Conservation (phyloP, 2,113 vertebrate genomes). For the Parus major region DNA sequence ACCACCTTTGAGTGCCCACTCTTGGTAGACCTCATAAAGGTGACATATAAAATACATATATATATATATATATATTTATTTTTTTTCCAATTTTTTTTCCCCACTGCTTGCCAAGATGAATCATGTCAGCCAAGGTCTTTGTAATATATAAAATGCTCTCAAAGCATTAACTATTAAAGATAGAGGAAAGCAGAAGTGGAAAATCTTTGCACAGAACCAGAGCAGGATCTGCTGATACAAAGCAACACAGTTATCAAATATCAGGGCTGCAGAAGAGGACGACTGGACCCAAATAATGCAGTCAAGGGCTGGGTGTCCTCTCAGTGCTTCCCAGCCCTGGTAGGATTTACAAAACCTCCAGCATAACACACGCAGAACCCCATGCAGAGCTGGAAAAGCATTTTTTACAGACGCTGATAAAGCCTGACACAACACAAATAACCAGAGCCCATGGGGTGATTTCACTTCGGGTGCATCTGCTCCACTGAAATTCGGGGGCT, state of each 20-base stretch:
- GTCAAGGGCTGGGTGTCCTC: background rate
- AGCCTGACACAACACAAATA: background rate
- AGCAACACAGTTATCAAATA: fast-evolving
- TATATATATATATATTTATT: background rate
- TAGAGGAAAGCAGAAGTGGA: background rate
- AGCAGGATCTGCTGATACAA: background rate
- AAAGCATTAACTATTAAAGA: background rate
- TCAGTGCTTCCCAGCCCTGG: background rate
- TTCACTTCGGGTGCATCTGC: background rate
- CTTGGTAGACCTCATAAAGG: background rate
- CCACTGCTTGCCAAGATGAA: background rate
- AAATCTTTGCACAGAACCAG: background rate
- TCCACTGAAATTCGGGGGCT: background rate
- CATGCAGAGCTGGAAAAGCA: background rate
- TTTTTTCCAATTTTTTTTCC: too few relatives aligned
- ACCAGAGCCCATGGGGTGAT: background rate
- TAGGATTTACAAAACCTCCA: background rate
- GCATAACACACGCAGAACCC: background rate
- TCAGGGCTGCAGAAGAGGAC: background rate
- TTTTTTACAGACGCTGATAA: background rate
- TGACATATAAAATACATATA: background rate
- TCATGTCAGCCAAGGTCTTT: background rate
- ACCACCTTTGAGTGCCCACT: background rate
- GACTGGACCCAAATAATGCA: background rate
- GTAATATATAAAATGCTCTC: background rate